phyloP scores from a whole-genome alignment of 2,888 invertebrate genomes.

The Lithosia quadra region DNA sequence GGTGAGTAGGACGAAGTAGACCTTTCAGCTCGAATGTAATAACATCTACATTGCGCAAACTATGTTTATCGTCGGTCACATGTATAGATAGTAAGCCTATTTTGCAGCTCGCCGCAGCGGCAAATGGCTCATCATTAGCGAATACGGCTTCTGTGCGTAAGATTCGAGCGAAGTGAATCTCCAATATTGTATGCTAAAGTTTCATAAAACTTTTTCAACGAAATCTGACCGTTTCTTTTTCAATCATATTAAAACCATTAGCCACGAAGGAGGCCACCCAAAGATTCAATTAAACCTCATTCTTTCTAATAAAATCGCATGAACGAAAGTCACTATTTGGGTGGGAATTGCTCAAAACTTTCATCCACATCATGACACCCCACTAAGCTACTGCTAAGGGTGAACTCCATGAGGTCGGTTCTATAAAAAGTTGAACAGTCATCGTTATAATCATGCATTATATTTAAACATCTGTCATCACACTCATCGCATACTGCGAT shows the following conservation, averaged over 20 bases:
- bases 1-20: no score
- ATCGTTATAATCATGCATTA: conserved; percentile 19
- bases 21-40: no score
- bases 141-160: no score
- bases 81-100: no score
- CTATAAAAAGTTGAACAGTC: conserved; percentile 17
- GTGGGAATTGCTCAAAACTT: not conserved
- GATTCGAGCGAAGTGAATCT: no score
- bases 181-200: no score
- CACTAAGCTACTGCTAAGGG: conserved; percentile 5
- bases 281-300: not conserved
- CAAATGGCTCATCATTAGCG: no score
- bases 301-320: not conserved
- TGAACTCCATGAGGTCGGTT: not conserved
- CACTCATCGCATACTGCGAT: conserved; percentile 22
- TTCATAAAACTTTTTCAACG: no score
- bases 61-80: no score
- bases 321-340: not conserved
- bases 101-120: no score
- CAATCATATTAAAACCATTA: not conserved
- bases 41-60: no score
- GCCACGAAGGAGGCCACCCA: not conserved
- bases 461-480: conserved; percentile 51
- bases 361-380: conserved; percentile 15
- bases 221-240: not conserved